A percentile compares a stretch with the other conserved stretches of the same genome.
phyloP scores from a whole-genome alignment of 2,113 vertebrate species.

The Heteronetta atricapilla region DNA sequence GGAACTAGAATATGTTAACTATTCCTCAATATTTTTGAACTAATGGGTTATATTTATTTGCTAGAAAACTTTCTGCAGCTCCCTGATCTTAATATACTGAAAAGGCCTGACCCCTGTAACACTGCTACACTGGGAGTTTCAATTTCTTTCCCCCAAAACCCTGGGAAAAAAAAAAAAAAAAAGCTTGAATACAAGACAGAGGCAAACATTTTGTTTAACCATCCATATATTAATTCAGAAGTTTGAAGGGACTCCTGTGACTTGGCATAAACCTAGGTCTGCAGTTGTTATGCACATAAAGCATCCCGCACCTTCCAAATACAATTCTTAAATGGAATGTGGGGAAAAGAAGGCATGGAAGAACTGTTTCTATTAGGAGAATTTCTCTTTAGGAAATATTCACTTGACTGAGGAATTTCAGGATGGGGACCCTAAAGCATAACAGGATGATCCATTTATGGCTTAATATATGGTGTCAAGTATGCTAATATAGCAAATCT shows the following conservation, averaged over 20 bases:
- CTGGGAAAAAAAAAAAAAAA: not conserved
- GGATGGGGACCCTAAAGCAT: constrained; percentile 29
- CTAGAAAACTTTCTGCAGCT: constrained; percentile 62
- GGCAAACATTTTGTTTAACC: constrained; percentile 34
- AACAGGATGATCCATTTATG: constrained; percentile 64
- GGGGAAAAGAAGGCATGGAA: not conserved
- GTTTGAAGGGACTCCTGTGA: constrained; percentile 35
- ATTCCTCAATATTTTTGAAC: constrained; percentile 53
- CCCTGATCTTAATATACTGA: not conserved
- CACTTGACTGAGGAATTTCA: constrained; percentile 16
- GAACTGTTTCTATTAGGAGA: not conserved
- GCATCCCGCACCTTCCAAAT: not conserved
- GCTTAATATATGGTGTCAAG: constrained; percentile 50
- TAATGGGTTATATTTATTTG: constrained; percentile 41
- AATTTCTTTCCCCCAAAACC: not conserved
- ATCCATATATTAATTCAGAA: constrained; percentile 14
- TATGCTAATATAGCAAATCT: constrained; percentile 63
- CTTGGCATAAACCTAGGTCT: not conserved
- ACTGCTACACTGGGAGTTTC: not conserved
- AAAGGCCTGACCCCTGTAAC: not conserved
- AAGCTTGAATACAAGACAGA: not conserved
- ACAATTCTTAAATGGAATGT: not conserved
- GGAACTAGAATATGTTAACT: constrained; percentile 66
- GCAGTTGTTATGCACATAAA: not conserved
- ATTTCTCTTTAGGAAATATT: not conserved